Evolutionary conservation across 30 jellyfish, hydroid and myxozoan genomes (phyloP).

Genomic region (Sanderia malayensis): DNA sequence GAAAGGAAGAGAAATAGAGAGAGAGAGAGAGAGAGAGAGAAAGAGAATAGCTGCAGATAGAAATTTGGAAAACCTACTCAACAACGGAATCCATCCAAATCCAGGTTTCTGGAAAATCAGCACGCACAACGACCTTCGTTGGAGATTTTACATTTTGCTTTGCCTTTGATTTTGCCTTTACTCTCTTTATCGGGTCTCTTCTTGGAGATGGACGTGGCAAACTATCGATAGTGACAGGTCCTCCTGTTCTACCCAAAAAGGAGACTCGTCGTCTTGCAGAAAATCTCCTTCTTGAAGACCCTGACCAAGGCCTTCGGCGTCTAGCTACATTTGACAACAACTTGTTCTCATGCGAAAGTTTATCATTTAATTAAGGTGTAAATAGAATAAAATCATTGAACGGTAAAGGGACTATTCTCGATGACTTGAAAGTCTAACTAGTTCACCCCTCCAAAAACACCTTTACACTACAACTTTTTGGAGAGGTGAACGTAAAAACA

Average conservation of each 20-base stretch:
- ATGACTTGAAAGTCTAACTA: no score
- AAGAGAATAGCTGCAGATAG: no score
- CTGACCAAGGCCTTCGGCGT: neutral
- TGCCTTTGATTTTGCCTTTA: neutral
- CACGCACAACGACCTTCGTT: neutral
- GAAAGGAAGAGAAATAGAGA: no score
- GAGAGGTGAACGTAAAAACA: no score
- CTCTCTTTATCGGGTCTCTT: neutral
- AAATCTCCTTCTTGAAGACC: neutral
- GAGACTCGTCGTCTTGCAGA: neutral
- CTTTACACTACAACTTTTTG: no score
- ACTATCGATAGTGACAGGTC: neutral
- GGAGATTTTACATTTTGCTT: neutral
- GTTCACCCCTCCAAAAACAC: no score
- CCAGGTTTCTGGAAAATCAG: constrained; percentile 10
- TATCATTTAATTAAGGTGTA: no score
- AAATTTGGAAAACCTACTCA: neutral
- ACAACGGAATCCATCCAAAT: neutral
- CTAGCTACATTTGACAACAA: neutral
- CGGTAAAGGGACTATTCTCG: no score
- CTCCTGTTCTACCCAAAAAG: neutral
- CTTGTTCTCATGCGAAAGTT: no score
- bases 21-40: no score
- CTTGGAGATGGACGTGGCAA: neutral
- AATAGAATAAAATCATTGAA: no score